Base-by-base conservation (phyloP, 2,113 vertebrate genomes). In the Pantherophis guttatus region DNA sequence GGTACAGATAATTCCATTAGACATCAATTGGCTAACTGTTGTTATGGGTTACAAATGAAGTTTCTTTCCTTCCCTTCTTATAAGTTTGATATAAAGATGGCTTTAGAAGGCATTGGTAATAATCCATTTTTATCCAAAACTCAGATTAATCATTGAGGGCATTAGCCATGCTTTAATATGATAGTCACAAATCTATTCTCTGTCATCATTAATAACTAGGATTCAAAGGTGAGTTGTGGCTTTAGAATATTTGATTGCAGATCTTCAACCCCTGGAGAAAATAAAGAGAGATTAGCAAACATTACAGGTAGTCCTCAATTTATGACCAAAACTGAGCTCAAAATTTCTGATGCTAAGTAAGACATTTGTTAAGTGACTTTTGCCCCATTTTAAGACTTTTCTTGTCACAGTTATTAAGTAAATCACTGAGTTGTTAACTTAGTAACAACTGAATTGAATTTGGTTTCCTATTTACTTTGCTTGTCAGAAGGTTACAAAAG, bases 211-310 rank as follows among this genome's bases (percentile, higher is more conserved):
- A 92, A 53, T 54, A 39, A 88, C 21, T 44, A 15, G 19, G n/a
- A 10, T 65, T 92, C 39, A 50, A 29, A 59, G 48, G 50, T 53
- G 59, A 88, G 50, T 58, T 81, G 13, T 89, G 53, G 87, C 24
- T 89, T 81, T 93, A 21, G 2, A 33, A 23, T 29, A n/a, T 59
- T 93, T 10, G n/a, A 21, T 17, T 15, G 53, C 24, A 8, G 3
- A n/a, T 62, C 21, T 26, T 86, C 53, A 33, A 50, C 8, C 10
- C 6, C 19, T 87, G 75, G 2, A 21, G 17, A 59, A 90, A 87
- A 10, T 24, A 26, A 81, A 57, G 13, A 33, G 8, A 52, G 8
- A 94, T 96, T 95, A 95, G 92, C 23, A 26, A 70, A 92, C 29
- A 33, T 29, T 70, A 70, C 29, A 70, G 12, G 29, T 65, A n/a